Conservation (phyloP, 2,797 vertebrate species). For the Mormyrops attenuatus region DNA sequence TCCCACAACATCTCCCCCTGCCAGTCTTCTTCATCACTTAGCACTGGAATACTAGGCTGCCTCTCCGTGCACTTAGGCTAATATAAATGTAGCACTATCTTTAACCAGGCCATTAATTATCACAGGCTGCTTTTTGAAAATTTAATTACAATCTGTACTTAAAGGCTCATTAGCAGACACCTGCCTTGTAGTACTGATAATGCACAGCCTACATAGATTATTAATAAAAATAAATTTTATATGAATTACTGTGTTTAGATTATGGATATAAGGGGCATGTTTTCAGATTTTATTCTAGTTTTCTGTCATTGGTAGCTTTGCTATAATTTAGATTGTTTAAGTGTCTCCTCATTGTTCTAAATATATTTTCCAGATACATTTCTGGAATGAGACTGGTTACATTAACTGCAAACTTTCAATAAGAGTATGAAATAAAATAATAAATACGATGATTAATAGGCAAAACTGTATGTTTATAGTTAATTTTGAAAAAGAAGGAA, state of each 20-base stretch:
- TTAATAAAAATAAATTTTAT: neutral
- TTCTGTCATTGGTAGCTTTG: neutral
- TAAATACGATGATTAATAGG: neutral
- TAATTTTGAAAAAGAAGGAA: neutral
- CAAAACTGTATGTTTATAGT: neutral
- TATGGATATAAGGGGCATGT: neutral
- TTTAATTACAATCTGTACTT: constrained; percentile 10
- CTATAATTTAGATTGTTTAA: neutral
- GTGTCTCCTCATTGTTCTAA: neutral
- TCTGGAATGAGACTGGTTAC: neutral
- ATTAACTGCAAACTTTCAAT: neutral
- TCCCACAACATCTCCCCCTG: constrained; percentile 37
- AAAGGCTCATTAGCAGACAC: constrained; percentile 10
- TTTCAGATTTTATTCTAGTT: neutral
- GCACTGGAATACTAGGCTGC: constrained; percentile 44
- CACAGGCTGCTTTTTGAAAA: constrained; percentile 41
- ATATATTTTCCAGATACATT: neutral
- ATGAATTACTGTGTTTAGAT: neutral
- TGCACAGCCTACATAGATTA: neutral
- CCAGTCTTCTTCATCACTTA: constrained; percentile 40
- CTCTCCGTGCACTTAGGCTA: constrained; percentile 48
- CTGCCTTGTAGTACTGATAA: neutral
- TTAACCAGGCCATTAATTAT: constrained; percentile 48
- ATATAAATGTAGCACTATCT: constrained; percentile 37
- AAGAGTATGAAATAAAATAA: neutral